Percentiles rank a stretch among this genome's conserved stretches.
phyloP scores from a whole-genome alignment of 2,888 invertebrate species.

The Volucella inanis region DNA sequence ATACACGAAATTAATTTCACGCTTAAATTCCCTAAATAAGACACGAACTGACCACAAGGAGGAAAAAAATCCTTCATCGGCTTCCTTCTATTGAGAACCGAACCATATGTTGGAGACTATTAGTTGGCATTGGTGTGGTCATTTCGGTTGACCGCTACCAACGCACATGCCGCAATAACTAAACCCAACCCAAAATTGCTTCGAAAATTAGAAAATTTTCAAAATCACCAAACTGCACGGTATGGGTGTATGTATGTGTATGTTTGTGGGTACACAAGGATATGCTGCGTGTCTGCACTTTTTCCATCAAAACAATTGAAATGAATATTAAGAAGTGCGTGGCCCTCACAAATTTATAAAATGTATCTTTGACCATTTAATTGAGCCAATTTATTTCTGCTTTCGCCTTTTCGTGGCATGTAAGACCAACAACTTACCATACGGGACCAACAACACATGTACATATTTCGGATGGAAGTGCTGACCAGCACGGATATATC shows the following conservation, averaged over 20 bases:
- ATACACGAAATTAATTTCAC: constrained; percentile 46
- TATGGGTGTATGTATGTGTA: no score
- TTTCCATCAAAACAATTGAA: not conserved
- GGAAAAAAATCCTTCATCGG: no score
- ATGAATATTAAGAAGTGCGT: constrained; percentile 9
- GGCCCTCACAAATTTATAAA: not conserved
- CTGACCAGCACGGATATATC: constrained; percentile 50
- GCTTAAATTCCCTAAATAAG: constrained; percentile 32
- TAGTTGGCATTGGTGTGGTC: constrained; percentile 40
- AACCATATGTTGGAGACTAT: constrained; percentile 33
- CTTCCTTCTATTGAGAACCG: constrained; percentile 32
- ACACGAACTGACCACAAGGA: not conserved
- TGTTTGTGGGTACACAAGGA: no score
- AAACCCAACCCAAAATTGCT: constrained; percentile 3
- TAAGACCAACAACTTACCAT: constrained; percentile 54
- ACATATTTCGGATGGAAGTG: constrained; percentile 1
- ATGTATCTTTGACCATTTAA: constrained; percentile 21
- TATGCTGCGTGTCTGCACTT: constrained; percentile 31
- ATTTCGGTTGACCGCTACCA: constrained; percentile 48
- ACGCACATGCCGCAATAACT: constrained; percentile 36
- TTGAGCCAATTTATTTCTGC: constrained; percentile 43
- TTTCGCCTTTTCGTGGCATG: constrained; percentile 22
- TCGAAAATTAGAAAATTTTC: constrained; percentile 30
- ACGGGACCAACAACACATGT: constrained; percentile 22
- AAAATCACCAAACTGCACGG: not conserved